phyloP scores from a whole-genome alignment of 2,888 invertebrate species.

The Phymatocera aterrima region DNA sequence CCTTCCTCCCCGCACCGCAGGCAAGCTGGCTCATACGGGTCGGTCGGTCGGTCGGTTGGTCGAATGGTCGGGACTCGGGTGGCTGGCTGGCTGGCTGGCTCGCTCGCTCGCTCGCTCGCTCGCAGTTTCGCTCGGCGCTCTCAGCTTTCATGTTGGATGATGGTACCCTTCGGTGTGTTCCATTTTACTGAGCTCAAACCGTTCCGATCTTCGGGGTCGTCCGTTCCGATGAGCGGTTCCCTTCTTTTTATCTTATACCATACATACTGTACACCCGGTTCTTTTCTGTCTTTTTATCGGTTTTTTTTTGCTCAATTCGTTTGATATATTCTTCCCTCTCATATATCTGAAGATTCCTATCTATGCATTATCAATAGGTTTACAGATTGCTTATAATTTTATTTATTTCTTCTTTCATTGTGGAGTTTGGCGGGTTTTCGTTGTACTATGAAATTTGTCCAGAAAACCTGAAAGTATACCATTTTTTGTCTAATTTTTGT shows the following conservation, averaged over 20 bases:
- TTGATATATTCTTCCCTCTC: constrained; percentile 15
- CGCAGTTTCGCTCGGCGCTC: constrained; percentile 51
- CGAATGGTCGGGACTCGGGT: constrained; percentile 46
- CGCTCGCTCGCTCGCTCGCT: constrained; percentile 46
- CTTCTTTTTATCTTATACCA: constrained; percentile 32
- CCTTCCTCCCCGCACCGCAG: constrained; percentile 58
- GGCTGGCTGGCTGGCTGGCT: constrained; percentile 48
- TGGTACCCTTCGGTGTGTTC: constrained; percentile 43
- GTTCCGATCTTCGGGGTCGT: constrained; percentile 34
- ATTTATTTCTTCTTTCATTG: constrained; percentile 4
- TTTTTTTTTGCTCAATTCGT: not conserved
- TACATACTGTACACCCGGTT: not conserved
- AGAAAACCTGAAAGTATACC: not conserved
- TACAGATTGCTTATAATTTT: not conserved
- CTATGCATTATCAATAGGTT: constrained; percentile 4
- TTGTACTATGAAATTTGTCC: constrained; percentile 20
- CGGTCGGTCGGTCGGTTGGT: constrained; percentile 49
- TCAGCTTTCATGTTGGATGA: constrained; percentile 42
- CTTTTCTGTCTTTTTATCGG: not conserved
- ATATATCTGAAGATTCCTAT: not conserved
- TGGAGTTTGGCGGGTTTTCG: not conserved
- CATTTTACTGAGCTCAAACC: constrained; percentile 7
- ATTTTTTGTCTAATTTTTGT: constrained; percentile 23
- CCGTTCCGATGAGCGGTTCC: constrained; percentile 42
- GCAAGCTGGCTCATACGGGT: constrained; percentile 49